These are phyloP conservation scores for Synergus itoensis DNA, from an alignment of 2,888 invertebrate genomes.

Conservation along the genomic window DNA sequence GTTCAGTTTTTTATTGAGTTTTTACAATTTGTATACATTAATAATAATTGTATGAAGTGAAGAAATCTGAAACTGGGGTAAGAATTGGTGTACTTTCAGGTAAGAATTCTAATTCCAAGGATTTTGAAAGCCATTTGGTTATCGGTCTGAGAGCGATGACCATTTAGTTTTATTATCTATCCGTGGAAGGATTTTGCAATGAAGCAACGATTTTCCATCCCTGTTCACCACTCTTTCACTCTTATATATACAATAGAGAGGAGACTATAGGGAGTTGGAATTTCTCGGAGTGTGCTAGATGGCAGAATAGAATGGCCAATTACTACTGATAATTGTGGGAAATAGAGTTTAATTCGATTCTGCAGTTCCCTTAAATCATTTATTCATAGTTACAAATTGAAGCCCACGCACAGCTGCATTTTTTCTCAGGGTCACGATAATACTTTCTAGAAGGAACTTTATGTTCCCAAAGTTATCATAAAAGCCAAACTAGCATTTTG, in stretches of 20 bases:
- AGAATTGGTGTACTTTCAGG: not conserved
- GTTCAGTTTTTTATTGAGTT: no score
- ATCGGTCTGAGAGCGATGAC: not conserved
- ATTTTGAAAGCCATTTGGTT: not conserved
- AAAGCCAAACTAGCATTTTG: not conserved
- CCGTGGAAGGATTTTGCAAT: not conserved
- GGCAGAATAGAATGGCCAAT: not conserved
- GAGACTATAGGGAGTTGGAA: not conserved
- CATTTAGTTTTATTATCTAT: not conserved
- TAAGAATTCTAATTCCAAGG: not conserved
- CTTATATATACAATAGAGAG: not conserved
- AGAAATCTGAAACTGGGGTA: not conserved
- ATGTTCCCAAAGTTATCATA: not conserved
- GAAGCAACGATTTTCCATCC: not conserved
- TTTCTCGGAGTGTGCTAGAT: conserved; percentile 7
- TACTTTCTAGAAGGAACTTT: not conserved
- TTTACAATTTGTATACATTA: no score
- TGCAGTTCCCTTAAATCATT: not conserved
- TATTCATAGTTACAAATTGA: not conserved
- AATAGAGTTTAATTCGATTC: not conserved
- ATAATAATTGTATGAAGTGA: no score
- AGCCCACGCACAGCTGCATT: not conserved
- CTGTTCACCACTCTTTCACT: not conserved
- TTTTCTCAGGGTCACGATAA: not conserved
- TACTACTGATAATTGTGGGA: not conserved